A percentile compares a stretch with the other conserved stretches of the same genome.
Evolutionary conservation across 1,140 invertebrate species (phyloP).

Genomic region (Adoxophyes honmai): DNA sequence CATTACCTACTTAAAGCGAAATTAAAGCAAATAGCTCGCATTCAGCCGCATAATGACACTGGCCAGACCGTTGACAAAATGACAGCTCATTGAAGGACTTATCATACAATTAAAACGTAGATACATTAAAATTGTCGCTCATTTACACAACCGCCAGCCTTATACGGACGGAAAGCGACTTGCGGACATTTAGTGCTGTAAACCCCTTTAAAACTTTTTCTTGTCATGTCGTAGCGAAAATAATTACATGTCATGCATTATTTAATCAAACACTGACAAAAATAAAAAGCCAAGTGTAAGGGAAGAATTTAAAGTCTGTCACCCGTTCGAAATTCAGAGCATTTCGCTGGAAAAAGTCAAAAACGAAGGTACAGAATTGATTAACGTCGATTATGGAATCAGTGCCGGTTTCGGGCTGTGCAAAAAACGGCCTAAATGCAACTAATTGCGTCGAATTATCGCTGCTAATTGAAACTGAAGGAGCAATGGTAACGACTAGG

Average conservation of each 20-base stretch:
- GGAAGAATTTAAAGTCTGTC: constrained; percentile 75
- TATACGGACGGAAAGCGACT: constrained; percentile 28
- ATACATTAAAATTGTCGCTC: constrained; percentile 28
- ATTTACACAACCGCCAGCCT: constrained; percentile 38
- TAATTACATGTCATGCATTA: constrained; percentile 71
- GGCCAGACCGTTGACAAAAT: constrained; percentile 1
- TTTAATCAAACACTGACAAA: constrained; percentile 59
- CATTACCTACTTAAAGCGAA: neutral
- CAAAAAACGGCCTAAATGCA: constrained; percentile 26
- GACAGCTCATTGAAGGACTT: constrained; percentile 3
- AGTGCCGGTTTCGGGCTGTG: constrained; percentile 22
- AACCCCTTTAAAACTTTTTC: constrained; percentile 44
- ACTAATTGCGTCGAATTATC: constrained; percentile 17
- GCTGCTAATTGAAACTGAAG: neutral
- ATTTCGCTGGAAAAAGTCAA: constrained; percentile 53
- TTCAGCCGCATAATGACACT: neutral
- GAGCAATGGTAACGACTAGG: neutral
- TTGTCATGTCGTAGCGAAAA: constrained; percentile 43
- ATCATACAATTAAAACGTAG: neutral
- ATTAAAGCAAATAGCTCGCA: constrained; percentile 10
- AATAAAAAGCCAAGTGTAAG: constrained; percentile 66
- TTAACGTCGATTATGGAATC: constrained; percentile 54
- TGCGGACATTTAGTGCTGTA: constrained; percentile 22
- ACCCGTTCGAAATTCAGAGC: constrained; percentile 65
- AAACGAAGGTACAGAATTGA: constrained; percentile 52